Percentiles rank a stretch among this genome's conserved stretches.
phyloP scores from a whole-genome alignment of 2,113 vertebrate species.

The Zosterops pallidus region DNA sequence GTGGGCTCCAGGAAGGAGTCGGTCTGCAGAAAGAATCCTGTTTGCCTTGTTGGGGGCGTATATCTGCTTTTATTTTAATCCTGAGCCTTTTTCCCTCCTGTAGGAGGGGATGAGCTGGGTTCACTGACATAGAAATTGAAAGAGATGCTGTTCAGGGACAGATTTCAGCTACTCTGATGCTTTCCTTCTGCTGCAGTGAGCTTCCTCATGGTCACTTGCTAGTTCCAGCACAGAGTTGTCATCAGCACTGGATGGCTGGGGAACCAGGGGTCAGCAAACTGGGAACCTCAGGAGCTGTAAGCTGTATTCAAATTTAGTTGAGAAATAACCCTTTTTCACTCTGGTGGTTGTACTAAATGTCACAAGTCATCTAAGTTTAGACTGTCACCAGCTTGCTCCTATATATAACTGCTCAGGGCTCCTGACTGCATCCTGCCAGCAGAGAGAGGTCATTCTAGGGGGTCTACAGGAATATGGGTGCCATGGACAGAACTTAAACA shows the following conservation, averaged over 20 bases:
- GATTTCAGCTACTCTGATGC: neutral
- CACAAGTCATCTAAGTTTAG: conserved; percentile 79
- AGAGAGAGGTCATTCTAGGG: neutral
- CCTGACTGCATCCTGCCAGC: conserved; percentile 40
- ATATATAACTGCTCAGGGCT: conserved; percentile 59
- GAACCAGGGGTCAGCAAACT: neutral
- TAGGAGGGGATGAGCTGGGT: neutral
- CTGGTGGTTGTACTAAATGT: conserved; percentile 67
- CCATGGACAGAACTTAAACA: neutral
- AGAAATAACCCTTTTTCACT: conserved; percentile 53
- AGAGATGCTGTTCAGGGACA: neutral
- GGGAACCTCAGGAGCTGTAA: neutral
- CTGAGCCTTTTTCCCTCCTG: neutral
- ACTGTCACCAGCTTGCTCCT: conserved; percentile 68
- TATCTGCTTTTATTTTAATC: neutral
- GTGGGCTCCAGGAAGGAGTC: neutral
- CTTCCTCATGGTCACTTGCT: neutral
- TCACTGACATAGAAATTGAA: neutral
- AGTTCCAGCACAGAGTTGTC: neutral
- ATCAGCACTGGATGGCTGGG: neutral
- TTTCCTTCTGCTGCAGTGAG: neutral
- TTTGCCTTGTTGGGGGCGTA: neutral
- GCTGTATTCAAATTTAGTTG: neutral
- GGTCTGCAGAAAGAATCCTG: neutral
- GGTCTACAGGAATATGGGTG: neutral